Conservation (phyloP, 30 jellyfish, hydroid and myxozoan species). For the Phacellophora camtschatica region DNA sequence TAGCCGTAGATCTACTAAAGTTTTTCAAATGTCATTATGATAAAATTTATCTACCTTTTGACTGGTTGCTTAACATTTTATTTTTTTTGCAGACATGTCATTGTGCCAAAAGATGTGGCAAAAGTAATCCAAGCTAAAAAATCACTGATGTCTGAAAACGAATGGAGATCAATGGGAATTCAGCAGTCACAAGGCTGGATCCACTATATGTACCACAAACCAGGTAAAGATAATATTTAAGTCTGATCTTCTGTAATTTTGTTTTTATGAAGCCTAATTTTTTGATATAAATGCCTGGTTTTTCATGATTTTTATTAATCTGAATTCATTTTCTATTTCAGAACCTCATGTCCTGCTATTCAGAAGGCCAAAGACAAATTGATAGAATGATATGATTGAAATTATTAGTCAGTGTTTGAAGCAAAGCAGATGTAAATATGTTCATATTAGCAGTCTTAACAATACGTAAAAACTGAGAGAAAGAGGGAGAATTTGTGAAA, state of each 20-base stretch:
- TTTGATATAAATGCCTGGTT: no score
- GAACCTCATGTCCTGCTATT: slow-evolving; percentile 83
- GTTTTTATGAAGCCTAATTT: background rate
- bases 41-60: no score
- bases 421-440: slow-evolving; percentile 21
- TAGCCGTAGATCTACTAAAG: no score
- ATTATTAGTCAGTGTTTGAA: background rate
- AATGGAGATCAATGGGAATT: slow-evolving; percentile 89
- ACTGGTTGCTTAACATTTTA: no score
- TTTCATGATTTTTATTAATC: background rate
- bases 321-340: background rate
- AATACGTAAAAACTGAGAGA: no score
- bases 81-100: slow-evolving; percentile 70
- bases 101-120: slow-evolving; percentile 90
- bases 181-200: slow-evolving; percentile 97
- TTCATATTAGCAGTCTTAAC: background rate
- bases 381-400: background rate
- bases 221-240: slow-evolving; percentile 56
- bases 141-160: slow-evolving; percentile 70
- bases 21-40: no score
- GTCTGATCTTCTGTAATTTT: no score
- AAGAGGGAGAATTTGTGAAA: no score
- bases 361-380: slow-evolving; percentile 52
- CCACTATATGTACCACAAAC: slow-evolving; percentile 93
- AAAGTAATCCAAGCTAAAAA: slow-evolving; percentile 72